These are phyloP conservation scores for Lacerta agilis DNA, from an alignment of 2,797 vertebrate genomes.

Conservation along the genomic window DNA sequence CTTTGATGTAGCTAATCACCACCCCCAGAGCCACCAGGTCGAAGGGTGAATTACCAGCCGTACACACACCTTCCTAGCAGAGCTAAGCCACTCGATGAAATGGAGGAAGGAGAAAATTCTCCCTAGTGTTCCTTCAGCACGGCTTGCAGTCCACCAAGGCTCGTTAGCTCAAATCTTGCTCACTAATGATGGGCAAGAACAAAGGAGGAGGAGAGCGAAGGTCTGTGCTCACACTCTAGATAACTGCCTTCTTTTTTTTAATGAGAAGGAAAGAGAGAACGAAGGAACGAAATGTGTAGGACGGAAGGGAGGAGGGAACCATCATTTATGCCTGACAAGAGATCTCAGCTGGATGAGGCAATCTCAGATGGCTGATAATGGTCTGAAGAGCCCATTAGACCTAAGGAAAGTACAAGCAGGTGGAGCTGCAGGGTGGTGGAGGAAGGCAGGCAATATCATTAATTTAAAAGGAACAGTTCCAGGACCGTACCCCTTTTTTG, in stretches of 20 bases:
- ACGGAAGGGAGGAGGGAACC: not conserved
- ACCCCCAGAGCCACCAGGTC: too few relatives aligned
- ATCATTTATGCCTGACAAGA: not conserved
- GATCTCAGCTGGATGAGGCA: not conserved
- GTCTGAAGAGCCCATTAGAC: slow-evolving; percentile 7
- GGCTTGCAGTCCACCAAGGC: not conserved
- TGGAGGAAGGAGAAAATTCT: too few relatives aligned
- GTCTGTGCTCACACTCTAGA: too few relatives aligned
- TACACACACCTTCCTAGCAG: not conserved
- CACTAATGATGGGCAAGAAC: not conserved
- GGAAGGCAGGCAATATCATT: not conserved
- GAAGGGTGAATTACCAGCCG: too few relatives aligned
- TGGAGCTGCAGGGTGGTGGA: not conserved
- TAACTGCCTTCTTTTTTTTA: not conserved
- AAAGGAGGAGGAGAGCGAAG: not conserved
- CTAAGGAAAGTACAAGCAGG: not conserved
- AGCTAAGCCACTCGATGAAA: not conserved
- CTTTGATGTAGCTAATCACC: too few relatives aligned
- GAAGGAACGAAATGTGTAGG: not conserved
- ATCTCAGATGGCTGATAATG: not conserved
- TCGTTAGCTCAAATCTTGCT: not conserved
- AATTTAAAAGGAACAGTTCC: not conserved
- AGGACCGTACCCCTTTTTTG: too few relatives aligned
- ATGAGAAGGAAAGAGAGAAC: not conserved
- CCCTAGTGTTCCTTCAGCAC: not conserved